phyloP scores from a whole-genome alignment of 2,888 invertebrate genomes.

The Idaea straminata region DNA sequence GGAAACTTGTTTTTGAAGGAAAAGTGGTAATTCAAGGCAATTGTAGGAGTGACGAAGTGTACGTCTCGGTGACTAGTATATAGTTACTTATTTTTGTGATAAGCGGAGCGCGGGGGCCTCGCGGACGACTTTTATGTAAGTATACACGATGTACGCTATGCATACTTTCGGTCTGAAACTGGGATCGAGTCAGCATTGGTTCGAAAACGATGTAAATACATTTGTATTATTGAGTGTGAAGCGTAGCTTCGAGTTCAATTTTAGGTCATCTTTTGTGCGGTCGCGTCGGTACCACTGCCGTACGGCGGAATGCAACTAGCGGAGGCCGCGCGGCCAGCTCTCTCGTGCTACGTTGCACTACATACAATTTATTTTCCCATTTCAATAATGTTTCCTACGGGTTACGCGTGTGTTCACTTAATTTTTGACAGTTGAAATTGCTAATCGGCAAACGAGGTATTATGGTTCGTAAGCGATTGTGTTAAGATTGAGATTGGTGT shows the following conservation, averaged over 20 bases:
- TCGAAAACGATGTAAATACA: constrained; percentile 65
- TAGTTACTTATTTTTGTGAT: constrained; percentile 81
- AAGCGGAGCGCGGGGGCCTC: constrained; percentile 76
- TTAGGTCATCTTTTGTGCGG: constrained; percentile 79
- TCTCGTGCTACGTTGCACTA: constrained; percentile 65
- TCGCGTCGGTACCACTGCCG: constrained; percentile 68
- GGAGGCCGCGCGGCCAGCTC: constrained; percentile 74
- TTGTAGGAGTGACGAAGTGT: constrained; percentile 74
- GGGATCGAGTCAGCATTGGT: constrained; percentile 62
- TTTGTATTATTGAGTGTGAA: constrained; percentile 49
- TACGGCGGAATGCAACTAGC: constrained; percentile 74
- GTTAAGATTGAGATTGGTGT: constrained; percentile 66
- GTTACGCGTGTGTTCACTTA: constrained; percentile 74
- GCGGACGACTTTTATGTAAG: constrained; percentile 73
- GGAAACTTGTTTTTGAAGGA: constrained; percentile 20
- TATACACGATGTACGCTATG: constrained; percentile 55
- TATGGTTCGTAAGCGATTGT: constrained; percentile 54
- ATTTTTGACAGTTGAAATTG: constrained; percentile 81
- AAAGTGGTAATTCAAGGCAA: constrained; percentile 43
- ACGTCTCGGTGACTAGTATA: constrained; percentile 75
- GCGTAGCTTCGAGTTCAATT: constrained; percentile 70
- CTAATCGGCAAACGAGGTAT: constrained; percentile 52
- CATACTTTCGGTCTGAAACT: constrained; percentile 47
- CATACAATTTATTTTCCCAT: constrained; percentile 67
- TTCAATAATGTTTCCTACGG: constrained; percentile 72